These are phyloP conservation scores for silkworm (Bombyx mori) DNA, from an alignment of 1,140 invertebrate genomes.

Conservation along the genomic window DNA sequence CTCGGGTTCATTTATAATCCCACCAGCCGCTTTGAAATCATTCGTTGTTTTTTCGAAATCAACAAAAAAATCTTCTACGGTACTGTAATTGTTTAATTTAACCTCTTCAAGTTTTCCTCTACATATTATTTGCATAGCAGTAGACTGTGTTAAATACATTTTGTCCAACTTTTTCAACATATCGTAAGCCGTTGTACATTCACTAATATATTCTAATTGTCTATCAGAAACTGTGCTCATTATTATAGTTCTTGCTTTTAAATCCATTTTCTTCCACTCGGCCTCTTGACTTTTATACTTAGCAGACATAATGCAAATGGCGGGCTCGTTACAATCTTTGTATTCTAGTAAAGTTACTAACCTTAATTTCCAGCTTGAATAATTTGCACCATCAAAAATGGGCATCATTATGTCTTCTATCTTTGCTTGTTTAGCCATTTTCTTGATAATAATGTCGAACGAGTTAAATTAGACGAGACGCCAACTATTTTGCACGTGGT, in stretches of 20 bases:
- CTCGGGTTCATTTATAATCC: constrained; percentile 32
- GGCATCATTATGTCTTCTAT: constrained; percentile 30
- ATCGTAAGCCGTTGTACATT: constrained; percentile 27
- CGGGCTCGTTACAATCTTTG: constrained; percentile 28
- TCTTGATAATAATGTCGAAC: constrained; percentile 8
- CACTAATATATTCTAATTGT: constrained; percentile 30
- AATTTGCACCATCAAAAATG: constrained; percentile 37
- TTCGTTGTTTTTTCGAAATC: constrained; percentile 45
- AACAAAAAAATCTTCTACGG: constrained; percentile 35
- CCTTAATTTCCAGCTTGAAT: constrained; percentile 35
- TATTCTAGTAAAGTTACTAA: constrained; percentile 29
- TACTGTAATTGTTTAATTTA: constrained; percentile 27
- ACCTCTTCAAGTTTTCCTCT: constrained; percentile 31
- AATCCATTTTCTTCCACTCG: constrained; percentile 23
- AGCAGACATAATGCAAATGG: constrained; percentile 2
- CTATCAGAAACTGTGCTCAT: constrained; percentile 33
- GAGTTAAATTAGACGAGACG: background rate
- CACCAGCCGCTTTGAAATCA: constrained; percentile 38
- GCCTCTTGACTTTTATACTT: constrained; percentile 5
- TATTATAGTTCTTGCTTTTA: constrained; percentile 31
- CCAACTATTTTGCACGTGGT: background rate
- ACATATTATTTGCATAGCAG: constrained; percentile 38
- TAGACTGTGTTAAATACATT: constrained; percentile 35
- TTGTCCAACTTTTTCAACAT: constrained; percentile 32
- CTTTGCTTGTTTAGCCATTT: constrained; percentile 24